Percentiles rank a stretch among this genome's conserved stretches.
Conservation (phyloP, 2,113 vertebrate species). For the Cyanocitta stelleri region DNA sequence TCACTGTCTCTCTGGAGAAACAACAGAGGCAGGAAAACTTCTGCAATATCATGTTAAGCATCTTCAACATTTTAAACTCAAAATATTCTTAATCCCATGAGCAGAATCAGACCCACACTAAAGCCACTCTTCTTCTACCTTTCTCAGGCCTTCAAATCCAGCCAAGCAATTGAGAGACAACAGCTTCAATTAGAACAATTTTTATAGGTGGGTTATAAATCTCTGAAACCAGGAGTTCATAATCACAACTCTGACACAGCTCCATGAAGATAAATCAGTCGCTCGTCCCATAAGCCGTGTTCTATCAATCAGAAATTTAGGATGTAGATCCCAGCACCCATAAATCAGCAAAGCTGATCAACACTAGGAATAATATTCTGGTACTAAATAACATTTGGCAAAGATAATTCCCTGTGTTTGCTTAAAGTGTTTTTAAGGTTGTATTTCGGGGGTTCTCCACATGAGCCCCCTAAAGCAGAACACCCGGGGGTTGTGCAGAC, state of each 20-base stretch:
- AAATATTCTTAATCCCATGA: neutral
- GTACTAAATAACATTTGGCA: neutral
- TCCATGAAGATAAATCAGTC: neutral
- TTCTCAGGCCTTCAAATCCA: neutral
- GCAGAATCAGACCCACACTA: neutral
- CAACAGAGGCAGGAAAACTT: neutral
- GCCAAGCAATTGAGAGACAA: neutral
- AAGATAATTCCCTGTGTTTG: neutral
- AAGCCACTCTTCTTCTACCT: neutral
- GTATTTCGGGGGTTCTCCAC: neutral
- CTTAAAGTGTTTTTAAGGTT: neutral
- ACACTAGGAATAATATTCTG: slow-evolving; percentile 12
- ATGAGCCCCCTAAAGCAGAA: too few species aligned
- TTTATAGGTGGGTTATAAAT: neutral
- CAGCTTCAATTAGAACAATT: neutral
- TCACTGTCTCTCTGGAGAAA: neutral
- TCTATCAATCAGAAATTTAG: slow-evolving; percentile 27
- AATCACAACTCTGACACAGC: neutral
- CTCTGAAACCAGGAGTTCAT: slow-evolving; percentile 1
- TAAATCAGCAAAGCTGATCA: slow-evolving; percentile 34
- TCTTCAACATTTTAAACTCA: neutral
- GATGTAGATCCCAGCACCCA: slow-evolving; percentile 11
- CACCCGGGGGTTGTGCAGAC: neutral
- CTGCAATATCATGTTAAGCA: neutral
- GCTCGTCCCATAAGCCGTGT: neutral